phyloP scores from a whole-genome alignment of 2,888 invertebrate genomes.

The Balanococcus diminutus region DNA sequence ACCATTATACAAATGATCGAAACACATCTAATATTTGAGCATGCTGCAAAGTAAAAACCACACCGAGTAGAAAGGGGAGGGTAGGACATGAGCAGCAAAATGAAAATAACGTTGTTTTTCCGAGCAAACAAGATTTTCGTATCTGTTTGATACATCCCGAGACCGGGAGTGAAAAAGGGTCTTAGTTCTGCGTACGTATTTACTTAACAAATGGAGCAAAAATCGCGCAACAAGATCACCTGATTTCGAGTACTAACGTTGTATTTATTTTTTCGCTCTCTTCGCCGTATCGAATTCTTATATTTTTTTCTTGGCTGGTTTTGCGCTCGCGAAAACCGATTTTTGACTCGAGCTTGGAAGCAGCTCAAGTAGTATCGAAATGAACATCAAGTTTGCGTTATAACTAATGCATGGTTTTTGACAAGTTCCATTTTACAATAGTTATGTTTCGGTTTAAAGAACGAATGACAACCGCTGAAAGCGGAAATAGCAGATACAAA shows the following conservation, averaged over 20 bases:
- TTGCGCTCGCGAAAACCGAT: neutral
- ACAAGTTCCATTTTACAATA: slow-evolving; percentile 37
- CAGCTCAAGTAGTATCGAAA: neutral
- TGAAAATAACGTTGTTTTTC: neutral
- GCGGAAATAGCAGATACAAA: slow-evolving; percentile 41
- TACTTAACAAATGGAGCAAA: slow-evolving; percentile 17
- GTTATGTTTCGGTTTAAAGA: slow-evolving; percentile 1
- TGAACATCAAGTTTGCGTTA: slow-evolving; percentile 39
- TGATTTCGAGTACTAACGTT: neutral
- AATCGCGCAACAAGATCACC: neutral
- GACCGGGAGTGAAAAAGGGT: neutral
- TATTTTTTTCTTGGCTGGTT: neutral
- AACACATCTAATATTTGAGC: slow-evolving; percentile 27
- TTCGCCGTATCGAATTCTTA: neutral
- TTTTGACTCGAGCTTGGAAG: neutral
- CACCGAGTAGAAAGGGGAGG: neutral
- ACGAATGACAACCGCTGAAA: slow-evolving; percentile 45
- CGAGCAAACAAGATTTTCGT: slow-evolving; percentile 10
- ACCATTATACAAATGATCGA: slow-evolving; percentile 23
- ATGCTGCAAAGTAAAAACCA: neutral
- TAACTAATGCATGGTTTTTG: slow-evolving; percentile 40
- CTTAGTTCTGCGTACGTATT: neutral
- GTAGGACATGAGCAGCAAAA: neutral
- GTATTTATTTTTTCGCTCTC: neutral
- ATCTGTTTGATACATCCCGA: neutral